Base-by-base conservation (phyloP, 2,888 invertebrate species). In the Germaria angustata region DNA sequence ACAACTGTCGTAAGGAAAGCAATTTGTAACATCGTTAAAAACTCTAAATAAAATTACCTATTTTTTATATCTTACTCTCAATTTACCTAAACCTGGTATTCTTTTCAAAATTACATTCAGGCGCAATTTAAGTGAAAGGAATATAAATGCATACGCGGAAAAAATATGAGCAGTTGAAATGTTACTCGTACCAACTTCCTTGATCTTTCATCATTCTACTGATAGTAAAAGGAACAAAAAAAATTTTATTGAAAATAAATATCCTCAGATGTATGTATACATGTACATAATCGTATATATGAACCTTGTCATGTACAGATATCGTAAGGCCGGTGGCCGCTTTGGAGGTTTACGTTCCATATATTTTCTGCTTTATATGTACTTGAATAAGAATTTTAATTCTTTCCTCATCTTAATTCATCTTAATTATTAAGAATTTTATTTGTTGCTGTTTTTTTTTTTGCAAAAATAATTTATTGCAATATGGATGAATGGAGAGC, bases 391-490 rank as follows among this genome's bases (percentile, higher is more conserved):
- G 61, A 49, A 11, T 17, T 17, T 75, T 51, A 24, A 8, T 53
- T 63, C 8, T 32, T 34, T 51, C 24, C 36, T 53, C 32, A 49
- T 24, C 22, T 24, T 68, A 51, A 24, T 76, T 72, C 55, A 59
- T 69, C 63, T 69, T 24, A 75, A 71, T 80, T 76, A 55, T 71
- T 34, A 63, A 69, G 65, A 75, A 69, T 63, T 34, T 22, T 53
- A 61, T 49, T 51, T 73, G 32, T 44, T 41, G 4, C 28, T 44
- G 11, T 15, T 34, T 24, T 24, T 24, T 7, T 3, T 28, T 44
- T n/a, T n/a, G n/a, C 6, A 71, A 66, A 28, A 59, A 59, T 13
- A 69, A 73, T 63, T 80, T 39, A 63, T 34, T 32, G 55, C 24
- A 44, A 69, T 57, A 51, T 36, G 20, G 8, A 55, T 63, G 28